Evolutionary conservation across 2,113 vertebrate genomes (phyloP).

Genomic region (Pyxicephalus adspersus): DNA sequence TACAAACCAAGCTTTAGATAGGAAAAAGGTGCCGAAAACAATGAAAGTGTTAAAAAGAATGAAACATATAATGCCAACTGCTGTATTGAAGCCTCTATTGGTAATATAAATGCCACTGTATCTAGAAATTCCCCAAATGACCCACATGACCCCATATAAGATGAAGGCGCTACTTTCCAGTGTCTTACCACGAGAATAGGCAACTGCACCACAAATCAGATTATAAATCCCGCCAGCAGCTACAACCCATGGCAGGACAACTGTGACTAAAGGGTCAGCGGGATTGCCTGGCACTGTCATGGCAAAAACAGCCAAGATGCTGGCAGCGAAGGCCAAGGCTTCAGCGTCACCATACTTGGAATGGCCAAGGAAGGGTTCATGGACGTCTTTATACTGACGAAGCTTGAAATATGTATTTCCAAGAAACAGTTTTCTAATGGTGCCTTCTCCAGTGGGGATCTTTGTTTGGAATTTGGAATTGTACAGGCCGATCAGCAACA

Average conservation of each 20-base stretch:
- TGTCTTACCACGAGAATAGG: slow-evolving; percentile 85
- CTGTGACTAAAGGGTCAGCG: slow-evolving; percentile 67
- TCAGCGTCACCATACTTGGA: slow-evolving; percentile 86
- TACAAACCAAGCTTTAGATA: slow-evolving; percentile 78
- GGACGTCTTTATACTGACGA: slow-evolving; percentile 68
- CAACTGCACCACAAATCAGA: slow-evolving; percentile 75
- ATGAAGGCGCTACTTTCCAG: slow-evolving; percentile 85
- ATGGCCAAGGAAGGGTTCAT: slow-evolving; percentile 79
- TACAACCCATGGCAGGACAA: slow-evolving; percentile 83
- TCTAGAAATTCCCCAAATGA: slow-evolving; percentile 83
- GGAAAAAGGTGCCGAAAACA: slow-evolving; percentile 75
- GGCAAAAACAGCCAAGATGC: slow-evolving; percentile 80
- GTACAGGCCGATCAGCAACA: slow-evolving; percentile 73
- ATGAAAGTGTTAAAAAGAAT: slow-evolving; percentile 83
- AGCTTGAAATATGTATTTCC: slow-evolving; percentile 67
- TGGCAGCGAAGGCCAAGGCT: slow-evolving; percentile 78
- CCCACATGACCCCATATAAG: slow-evolving; percentile 83
- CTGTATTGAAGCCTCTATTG: slow-evolving; percentile 74
- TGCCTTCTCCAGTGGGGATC: slow-evolving; percentile 68
- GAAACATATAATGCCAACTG: slow-evolving; percentile 79
- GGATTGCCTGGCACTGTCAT: slow-evolving; percentile 67
- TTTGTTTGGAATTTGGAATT: slow-evolving; percentile 64
- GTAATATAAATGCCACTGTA: slow-evolving; percentile 74
- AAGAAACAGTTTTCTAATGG: slow-evolving; percentile 67
- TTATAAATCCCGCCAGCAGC: slow-evolving; percentile 80